Base-by-base conservation (phyloP, 2,888 invertebrate species). In the Sthenelais limicola region DNA sequence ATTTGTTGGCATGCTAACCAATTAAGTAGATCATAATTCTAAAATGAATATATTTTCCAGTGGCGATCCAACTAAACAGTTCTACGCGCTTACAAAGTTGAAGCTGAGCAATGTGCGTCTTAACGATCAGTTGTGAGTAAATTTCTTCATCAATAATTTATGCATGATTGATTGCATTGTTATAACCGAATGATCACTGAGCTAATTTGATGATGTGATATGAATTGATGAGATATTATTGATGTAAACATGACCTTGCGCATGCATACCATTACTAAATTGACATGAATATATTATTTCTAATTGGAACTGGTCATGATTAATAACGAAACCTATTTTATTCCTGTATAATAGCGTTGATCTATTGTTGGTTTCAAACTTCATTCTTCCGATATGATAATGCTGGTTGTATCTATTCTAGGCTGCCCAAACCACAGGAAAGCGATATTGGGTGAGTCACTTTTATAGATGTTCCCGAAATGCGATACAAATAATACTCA, bases 81-180 rank as follows among this genome's bases (percentile, higher is more conserved):
- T 78, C 38, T 87, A 87, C 75, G 76, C 76, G 30, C 74, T 86
- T 70, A 86, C 86, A 0, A 74, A 81, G 30, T 77, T 86, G 48
- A 83, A 83, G 67, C 76, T 82, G 15, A 86, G 86, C 77, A 84
- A 85, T 74, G 77, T 86, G 15, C 76, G 87, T 32, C 79, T 74
- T 28, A 86, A 85, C 74, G 87, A 87, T 76, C 84, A 86, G 71
- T 77, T 87, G 86, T 86, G 77, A 84, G 85, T 84, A 74, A 32
- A 33, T 47, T 3, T 12, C 5, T 4, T 21, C 26, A 49, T 2
- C 18, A 7, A 2, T 32, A 58, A 2, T 3, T 18, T 30, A 35
- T n/a, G n/a, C n/a, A n/a, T n/a, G n/a, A n/a, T n/a, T n/a, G n/a
- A n/a, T n/a, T n/a, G n/a, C n/a, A n/a, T n/a, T n/a, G n/a, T n/a